phyloP scores from a whole-genome alignment of 1,140 invertebrate genomes.

The Pachyrhynchus sulphureomaculatus region DNA sequence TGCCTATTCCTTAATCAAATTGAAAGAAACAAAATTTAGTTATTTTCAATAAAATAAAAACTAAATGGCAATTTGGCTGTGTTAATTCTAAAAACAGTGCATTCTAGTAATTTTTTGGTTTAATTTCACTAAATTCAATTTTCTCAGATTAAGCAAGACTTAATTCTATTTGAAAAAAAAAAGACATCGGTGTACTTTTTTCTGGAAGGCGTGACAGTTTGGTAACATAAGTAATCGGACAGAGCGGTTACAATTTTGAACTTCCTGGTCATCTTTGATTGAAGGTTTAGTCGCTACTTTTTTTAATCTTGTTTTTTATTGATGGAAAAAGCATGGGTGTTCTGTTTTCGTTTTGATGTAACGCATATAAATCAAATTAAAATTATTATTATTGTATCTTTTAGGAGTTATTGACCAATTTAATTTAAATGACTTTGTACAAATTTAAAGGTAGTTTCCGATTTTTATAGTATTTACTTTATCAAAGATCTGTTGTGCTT shows the following conservation, averaged over 20 bases:
- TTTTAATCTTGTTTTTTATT: constrained; percentile 14
- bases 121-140: constrained; percentile 25
- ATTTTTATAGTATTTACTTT: too few species aligned
- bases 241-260: constrained; percentile 24
- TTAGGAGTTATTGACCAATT: too few species aligned
- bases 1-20: too few species aligned
- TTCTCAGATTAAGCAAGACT: constrained; percentile 22
- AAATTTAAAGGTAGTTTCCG: too few species aligned
- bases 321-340: constrained; percentile 18
- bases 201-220: constrained; percentile 23
- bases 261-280: constrained; percentile 30
- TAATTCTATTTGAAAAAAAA: constrained; percentile 25
- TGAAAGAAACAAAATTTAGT: too few species aligned
- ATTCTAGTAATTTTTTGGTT: constrained; percentile 3
- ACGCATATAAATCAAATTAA: constrained; percentile 24
- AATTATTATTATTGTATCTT: too few species aligned
- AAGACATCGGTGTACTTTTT: constrained; percentile 25
- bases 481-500: too few species aligned
- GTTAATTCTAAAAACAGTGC: not conserved
- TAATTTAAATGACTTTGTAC: too few species aligned
- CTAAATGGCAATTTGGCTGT: too few species aligned
- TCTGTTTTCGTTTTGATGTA: constrained; percentile 22
- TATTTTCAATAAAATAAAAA: too few species aligned
- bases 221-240: constrained; percentile 30
- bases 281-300: constrained; percentile 27